These are phyloP conservation scores for Prosopocoilus inquinatus DNA, from an alignment of 2,888 invertebrate genomes.

Conservation along the genomic window DNA sequence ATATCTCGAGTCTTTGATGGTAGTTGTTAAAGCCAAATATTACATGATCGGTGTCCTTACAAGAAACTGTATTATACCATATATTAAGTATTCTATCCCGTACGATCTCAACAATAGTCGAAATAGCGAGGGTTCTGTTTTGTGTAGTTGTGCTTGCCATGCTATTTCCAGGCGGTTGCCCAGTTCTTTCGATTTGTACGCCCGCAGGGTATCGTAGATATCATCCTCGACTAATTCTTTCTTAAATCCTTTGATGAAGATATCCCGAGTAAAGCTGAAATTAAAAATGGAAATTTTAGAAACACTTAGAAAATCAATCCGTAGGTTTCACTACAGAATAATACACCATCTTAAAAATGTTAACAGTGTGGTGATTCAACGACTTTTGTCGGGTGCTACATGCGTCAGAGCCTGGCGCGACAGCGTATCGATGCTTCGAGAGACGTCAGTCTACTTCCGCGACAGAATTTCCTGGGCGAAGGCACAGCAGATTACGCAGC, in stretches of 20 bases:
- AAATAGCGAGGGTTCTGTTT: conserved; percentile 19
- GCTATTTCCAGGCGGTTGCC: conserved; percentile 50
- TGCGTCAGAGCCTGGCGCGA: too few relatives aligned
- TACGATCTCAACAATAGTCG: conserved; percentile 21
- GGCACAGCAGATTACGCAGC: too few relatives aligned
- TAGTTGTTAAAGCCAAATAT: not conserved
- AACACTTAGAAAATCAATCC: too few relatives aligned
- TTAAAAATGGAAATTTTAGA: too few relatives aligned
- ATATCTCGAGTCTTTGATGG: not conserved
- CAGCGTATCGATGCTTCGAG: too few relatives aligned
- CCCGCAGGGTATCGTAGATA: conserved; percentile 56
- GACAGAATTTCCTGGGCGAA: too few relatives aligned
- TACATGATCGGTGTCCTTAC: conserved; percentile 24
- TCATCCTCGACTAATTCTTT: conserved; percentile 63
- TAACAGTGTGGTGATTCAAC: too few relatives aligned
- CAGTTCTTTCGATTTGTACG: conserved; percentile 53
- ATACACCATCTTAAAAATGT: too few relatives aligned
- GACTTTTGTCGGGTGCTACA: too few relatives aligned
- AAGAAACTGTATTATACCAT: conserved; percentile 14
- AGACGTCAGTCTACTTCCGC: too few relatives aligned
- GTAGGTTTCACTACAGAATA: too few relatives aligned
- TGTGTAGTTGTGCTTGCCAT: conserved; percentile 29
- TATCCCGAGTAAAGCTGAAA: conserved; percentile 64
- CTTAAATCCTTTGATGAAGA: conserved; percentile 63
- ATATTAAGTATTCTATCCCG: conserved; percentile 19